phyloP scores from a whole-genome alignment of 2,797 vertebrate species.

The Margarornis squamiger region DNA sequence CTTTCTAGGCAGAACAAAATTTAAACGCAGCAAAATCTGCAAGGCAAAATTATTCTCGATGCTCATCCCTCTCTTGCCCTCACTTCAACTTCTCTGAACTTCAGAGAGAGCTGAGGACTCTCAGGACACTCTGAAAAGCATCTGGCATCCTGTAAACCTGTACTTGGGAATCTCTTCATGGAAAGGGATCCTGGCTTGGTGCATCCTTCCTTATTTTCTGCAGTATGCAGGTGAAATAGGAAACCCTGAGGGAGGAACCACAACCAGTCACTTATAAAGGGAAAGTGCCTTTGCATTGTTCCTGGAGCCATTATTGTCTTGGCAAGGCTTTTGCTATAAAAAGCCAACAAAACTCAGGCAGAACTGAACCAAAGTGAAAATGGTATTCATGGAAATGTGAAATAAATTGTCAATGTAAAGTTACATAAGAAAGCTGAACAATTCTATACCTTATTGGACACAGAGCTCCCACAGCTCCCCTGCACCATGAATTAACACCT shows the following conservation, averaged over 20 bases:
- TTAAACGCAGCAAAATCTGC: background rate
- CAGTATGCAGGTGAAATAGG: background rate
- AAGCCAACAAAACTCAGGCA: background rate
- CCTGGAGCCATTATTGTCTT: background rate
- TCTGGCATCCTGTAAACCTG: background rate
- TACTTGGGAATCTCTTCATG: background rate
- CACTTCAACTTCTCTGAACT: background rate
- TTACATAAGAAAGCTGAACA: background rate
- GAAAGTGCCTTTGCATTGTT: background rate
- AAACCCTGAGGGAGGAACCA: background rate
- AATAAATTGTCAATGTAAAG: background rate
- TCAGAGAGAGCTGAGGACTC: background rate
- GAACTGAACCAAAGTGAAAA: background rate
- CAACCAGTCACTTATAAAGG: background rate
- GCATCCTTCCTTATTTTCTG: background rate
- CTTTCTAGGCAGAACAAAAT: background rate
- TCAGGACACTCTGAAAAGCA: background rate
- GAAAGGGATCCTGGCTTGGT: background rate
- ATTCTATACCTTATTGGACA: background rate
- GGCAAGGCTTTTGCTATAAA: background rate
- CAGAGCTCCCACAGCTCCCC: rapidly evolving
- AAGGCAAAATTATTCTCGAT: background rate
- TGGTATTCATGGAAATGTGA: background rate
- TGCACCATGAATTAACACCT: background rate
- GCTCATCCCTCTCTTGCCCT: background rate